A percentile compares a stretch with the other conserved stretches of the same genome.
These are phyloP conservation scores for Novumbra hubbsi DNA, from an alignment of 2,797 vertebrate species.

Conservation along the genomic window DNA sequence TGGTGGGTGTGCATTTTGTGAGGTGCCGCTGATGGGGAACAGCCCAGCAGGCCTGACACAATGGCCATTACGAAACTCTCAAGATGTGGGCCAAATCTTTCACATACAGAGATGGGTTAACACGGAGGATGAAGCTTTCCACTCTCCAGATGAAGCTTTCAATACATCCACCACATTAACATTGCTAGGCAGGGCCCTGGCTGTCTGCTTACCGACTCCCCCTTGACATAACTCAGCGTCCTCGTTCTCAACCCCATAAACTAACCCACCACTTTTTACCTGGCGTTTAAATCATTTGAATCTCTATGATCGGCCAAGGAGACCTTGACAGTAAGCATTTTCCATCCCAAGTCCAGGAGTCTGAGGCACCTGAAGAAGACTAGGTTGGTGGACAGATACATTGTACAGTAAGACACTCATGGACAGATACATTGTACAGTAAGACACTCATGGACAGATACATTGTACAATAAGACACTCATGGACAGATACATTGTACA, in stretches of 20 bases:
- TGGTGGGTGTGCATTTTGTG: constrained; percentile 59
- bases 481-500: too few species aligned
- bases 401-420: constrained; percentile 31
- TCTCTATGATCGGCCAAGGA: constrained; percentile 37
- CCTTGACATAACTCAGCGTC: not conserved
- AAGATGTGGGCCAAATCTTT: constrained; percentile 30
- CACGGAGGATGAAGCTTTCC: constrained; percentile 26
- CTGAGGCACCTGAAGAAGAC: constrained; percentile 58
- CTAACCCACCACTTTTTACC: not conserved
- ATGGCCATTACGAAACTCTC: constrained; percentile 32
- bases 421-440: too few species aligned
- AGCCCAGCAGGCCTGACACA: constrained; percentile 53
- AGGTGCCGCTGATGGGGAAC: constrained; percentile 71
- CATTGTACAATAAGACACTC: too few species aligned
- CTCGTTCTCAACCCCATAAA: not conserved
- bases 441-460: too few species aligned
- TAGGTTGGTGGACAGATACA: constrained; percentile 43
- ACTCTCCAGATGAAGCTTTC: constrained; percentile 18
- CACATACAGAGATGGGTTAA: constrained; percentile 49
- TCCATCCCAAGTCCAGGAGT: constrained; percentile 32
- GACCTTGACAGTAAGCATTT: constrained; percentile 32
- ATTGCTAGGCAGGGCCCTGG: not conserved
- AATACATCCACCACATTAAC: constrained; percentile 16
- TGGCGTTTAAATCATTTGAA: too few species aligned
- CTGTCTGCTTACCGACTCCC: not conserved